A percentile compares a stretch with the other conserved stretches of the same genome.
phyloP scores from a whole-genome alignment of 1,140 invertebrate species.

The Saccostrea cuccullata region DNA sequence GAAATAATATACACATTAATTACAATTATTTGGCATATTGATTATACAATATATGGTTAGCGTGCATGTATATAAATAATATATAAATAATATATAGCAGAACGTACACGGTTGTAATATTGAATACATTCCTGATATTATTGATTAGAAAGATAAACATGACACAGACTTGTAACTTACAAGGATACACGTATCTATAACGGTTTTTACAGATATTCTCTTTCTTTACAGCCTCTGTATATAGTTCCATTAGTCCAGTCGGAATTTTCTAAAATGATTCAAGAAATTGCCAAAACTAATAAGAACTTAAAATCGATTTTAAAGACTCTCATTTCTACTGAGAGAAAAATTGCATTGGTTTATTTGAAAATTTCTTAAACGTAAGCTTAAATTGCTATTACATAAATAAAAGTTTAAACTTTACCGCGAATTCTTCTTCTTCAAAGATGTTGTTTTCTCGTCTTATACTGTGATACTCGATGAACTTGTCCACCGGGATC shows the following conservation, averaged over 20 bases:
- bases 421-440: slow-evolving; percentile 1
- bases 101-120: too few species aligned
- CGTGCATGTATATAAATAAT: too few species aligned
- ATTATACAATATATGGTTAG: too few species aligned
- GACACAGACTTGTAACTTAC: slow-evolving; percentile 12
- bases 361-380: neutral
- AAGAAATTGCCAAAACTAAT: too few species aligned
- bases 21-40: too few species aligned
- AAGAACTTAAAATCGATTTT: too few species aligned
- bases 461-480: neutral
- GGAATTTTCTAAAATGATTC: slow-evolving; percentile 41
- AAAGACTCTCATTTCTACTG: too few species aligned
- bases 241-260: slow-evolving; percentile 26
- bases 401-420: neutral
- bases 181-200: slow-evolving; percentile 48
- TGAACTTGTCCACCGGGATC: neutral
- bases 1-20: too few species aligned
- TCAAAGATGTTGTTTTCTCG: neutral
- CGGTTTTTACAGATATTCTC: slow-evolving; percentile 44
- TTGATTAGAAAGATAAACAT: too few species aligned
- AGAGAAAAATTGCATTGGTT: neutral
- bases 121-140: too few species aligned
- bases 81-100: too few species aligned
- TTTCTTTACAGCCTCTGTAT: slow-evolving; percentile 17
- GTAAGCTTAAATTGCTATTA: neutral